phyloP scores from a whole-genome alignment of 2,797 vertebrate genomes.

The Trachops cirrhosus region DNA sequence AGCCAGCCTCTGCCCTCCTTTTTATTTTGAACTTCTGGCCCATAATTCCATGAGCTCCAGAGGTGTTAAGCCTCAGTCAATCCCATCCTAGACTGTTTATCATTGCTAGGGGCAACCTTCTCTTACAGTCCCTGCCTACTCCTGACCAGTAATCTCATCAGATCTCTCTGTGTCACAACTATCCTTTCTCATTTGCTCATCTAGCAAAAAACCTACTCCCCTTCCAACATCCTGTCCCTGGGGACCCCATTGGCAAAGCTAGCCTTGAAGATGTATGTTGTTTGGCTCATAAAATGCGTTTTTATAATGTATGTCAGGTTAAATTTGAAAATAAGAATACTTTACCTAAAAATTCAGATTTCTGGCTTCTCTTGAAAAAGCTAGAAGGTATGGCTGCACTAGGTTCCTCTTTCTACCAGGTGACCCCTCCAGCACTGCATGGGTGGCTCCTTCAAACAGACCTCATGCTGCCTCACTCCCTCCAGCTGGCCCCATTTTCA shows the following conservation, averaged over 20 bases:
- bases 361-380: neutral
- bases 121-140: too few species aligned
- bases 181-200: neutral
- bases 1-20: too few species aligned
- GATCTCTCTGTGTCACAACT: neutral
- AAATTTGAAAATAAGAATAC: neutral
- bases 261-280: neutral
- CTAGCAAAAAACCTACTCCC: neutral
- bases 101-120: too few species aligned
- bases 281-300: neutral
- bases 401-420: neutral
- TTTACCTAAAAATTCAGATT: neutral
- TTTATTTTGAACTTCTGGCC: too few species aligned
- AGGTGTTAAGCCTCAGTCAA: too few species aligned
- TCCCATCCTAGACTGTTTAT: too few species aligned
- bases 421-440: neutral
- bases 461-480: neutral
- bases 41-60: too few species aligned
- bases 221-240: neutral
- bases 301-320: neutral
- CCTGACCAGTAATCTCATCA: too few species aligned
- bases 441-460: neutral
- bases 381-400: fast-evolving
- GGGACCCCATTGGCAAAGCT: neutral
- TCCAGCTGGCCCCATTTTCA: neutral